These are phyloP conservation scores for Philantomba maxwellii DNA, from an alignment of 2,113 vertebrate species.

Conservation along the genomic window DNA sequence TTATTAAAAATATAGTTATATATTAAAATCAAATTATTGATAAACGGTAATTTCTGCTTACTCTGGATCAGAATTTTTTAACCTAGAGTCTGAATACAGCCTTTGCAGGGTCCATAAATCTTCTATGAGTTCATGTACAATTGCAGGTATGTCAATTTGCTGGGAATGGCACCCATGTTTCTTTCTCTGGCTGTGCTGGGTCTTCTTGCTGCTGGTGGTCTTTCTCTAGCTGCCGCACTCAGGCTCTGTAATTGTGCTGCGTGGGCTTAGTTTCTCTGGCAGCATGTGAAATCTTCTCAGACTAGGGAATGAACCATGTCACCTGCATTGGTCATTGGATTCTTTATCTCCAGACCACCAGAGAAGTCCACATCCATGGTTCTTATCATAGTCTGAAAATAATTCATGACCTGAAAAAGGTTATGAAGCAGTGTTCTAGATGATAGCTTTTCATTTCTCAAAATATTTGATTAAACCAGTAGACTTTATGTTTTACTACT, in stretches of 20 bases:
- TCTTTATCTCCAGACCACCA: background rate
- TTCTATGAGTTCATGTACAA: background rate
- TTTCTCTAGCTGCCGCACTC: background rate
- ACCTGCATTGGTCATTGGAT: background rate
- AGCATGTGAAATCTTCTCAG: background rate
- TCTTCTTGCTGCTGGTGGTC: background rate
- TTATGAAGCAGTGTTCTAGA: background rate
- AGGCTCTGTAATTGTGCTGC: background rate
- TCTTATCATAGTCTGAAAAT: background rate
- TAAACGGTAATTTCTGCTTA: constrained; percentile 1
- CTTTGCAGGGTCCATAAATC: background rate
- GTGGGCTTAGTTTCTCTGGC: background rate
- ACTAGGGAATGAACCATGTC: background rate
- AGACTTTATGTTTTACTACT: background rate
- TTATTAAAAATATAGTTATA: background rate
- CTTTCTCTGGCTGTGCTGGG: background rate
- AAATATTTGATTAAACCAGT: background rate
- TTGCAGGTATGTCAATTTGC: background rate
- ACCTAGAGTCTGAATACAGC: background rate
- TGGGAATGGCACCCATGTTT: background rate
- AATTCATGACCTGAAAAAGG: background rate
- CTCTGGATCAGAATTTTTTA: background rate
- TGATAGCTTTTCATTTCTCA: background rate
- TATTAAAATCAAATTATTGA: constrained; percentile 12
- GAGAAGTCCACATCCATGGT: background rate